Evolutionary conservation across 2,113 vertebrate genomes (phyloP).

Genomic region (Gallinago undulata): DNA sequence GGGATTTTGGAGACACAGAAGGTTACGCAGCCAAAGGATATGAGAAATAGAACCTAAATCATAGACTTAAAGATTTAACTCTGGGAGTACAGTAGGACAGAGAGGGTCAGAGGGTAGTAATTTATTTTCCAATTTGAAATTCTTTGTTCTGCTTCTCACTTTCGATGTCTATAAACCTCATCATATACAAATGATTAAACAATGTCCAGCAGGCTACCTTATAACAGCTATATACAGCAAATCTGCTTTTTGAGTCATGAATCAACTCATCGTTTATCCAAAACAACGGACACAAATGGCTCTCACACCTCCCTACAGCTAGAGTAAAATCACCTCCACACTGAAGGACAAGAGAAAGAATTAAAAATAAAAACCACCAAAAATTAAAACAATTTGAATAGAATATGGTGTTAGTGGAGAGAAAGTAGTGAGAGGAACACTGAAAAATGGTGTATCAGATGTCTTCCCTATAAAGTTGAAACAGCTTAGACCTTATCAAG

Average conservation of each 20-base stretch:
- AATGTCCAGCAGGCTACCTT: background rate
- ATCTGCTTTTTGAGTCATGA: background rate
- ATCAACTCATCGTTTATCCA: background rate
- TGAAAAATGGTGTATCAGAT: background rate
- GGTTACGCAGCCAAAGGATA: background rate
- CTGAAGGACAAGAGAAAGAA: background rate
- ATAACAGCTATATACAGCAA: background rate
- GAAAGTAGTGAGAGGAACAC: background rate
- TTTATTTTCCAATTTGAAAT: background rate
- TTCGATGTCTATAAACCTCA: background rate
- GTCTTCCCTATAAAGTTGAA: background rate
- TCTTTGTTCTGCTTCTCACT: background rate
- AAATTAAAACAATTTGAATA: background rate
- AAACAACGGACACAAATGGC: background rate
- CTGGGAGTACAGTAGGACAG: background rate
- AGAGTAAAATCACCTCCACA: background rate
- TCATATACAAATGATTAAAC: background rate
- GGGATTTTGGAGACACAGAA: background rate
- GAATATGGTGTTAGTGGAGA: background rate
- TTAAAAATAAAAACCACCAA: background rate
- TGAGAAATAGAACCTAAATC: background rate
- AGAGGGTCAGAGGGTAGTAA: background rate
- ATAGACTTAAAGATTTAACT: background rate
- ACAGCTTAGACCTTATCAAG: background rate
- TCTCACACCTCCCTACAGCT: background rate